A percentile compares a stretch with the other conserved stretches of the same genome.
Conservation (phyloP, 2,113 vertebrate species). For the Oophaga pumilio region DNA sequence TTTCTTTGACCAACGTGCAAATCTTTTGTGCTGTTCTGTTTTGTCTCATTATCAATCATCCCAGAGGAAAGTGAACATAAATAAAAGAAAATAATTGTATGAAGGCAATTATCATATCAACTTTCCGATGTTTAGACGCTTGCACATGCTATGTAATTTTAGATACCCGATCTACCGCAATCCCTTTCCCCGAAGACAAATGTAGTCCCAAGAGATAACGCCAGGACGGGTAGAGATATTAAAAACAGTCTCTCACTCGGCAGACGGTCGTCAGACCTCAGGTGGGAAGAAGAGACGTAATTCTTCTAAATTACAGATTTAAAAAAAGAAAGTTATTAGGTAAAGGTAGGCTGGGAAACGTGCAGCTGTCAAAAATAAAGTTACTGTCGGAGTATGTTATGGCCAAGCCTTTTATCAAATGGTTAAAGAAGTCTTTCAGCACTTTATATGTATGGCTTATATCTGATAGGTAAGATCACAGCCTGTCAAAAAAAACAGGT, state of each 20-base stretch:
- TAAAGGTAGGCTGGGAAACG: background rate
- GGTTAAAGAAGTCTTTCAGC: too few species aligned
- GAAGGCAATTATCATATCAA: slow-evolving; percentile 53
- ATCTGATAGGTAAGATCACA: too few species aligned
- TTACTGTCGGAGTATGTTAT: too few species aligned
- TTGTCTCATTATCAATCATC: slow-evolving; percentile 31
- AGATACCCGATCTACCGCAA: slow-evolving; percentile 30
- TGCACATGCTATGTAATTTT: slow-evolving; percentile 33
- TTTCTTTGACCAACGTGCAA: background rate
- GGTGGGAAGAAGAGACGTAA: background rate
- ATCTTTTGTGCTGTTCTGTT: background rate
- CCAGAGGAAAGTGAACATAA: slow-evolving; percentile 36
- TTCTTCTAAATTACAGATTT: background rate
- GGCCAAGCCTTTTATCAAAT: too few species aligned
- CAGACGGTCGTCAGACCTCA: slow-evolving; percentile 9
- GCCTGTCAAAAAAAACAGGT: too few species aligned
- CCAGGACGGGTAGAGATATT: background rate
- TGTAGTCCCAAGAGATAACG: slow-evolving; percentile 5
- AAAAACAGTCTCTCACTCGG: background rate
- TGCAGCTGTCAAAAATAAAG: background rate
- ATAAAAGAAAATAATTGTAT: slow-evolving; percentile 18
- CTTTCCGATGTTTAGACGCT: slow-evolving; percentile 39
- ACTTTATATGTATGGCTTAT: too few species aligned
- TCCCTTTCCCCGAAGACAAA: slow-evolving; percentile 19
- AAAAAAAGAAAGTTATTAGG: background rate